phyloP scores from a whole-genome alignment of 2,113 vertebrate species.

The Phalacrocorax carbo region DNA sequence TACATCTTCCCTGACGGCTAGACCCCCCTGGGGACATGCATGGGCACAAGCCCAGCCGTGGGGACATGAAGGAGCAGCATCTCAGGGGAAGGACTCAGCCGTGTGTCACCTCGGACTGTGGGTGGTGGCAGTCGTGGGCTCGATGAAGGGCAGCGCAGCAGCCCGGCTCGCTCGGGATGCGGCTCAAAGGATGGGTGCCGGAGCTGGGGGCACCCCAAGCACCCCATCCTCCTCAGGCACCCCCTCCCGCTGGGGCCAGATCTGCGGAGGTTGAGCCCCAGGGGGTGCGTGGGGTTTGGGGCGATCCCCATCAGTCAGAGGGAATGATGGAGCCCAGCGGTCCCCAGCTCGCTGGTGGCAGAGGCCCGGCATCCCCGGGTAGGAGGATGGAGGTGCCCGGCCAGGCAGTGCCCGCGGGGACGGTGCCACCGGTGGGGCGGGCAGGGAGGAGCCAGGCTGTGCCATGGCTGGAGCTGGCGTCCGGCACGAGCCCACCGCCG shows the following conservation, averaged over 20 bases:
- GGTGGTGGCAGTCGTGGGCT: neutral
- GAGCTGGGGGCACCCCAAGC: neutral
- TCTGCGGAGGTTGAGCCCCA: rapidly evolving
- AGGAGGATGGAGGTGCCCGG: neutral
- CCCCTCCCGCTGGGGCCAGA: rapidly evolving
- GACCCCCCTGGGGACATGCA: rapidly evolving
- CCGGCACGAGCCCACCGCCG: rapidly evolving
- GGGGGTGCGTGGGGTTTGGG: rapidly evolving
- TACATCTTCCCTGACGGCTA: constrained; percentile 80
- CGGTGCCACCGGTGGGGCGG: rapidly evolving
- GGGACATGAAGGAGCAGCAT: neutral
- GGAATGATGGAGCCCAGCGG: neutral
- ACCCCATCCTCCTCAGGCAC: neutral
- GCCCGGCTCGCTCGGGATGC: rapidly evolving
- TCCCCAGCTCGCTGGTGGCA: rapidly evolving
- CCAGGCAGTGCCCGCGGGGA: neutral
- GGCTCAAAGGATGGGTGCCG: neutral
- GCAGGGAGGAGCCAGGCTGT: neutral
- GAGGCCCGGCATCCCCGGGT: rapidly evolving
- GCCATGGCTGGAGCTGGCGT: neutral
- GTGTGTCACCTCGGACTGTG: rapidly evolving
- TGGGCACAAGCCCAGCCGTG: neutral
- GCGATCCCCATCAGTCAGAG: neutral
- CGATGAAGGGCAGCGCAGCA: rapidly evolving
- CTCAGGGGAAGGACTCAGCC: neutral